Base-by-base conservation (phyloP, 2,888 invertebrate species). In the Drosophila anomelani region DNA sequence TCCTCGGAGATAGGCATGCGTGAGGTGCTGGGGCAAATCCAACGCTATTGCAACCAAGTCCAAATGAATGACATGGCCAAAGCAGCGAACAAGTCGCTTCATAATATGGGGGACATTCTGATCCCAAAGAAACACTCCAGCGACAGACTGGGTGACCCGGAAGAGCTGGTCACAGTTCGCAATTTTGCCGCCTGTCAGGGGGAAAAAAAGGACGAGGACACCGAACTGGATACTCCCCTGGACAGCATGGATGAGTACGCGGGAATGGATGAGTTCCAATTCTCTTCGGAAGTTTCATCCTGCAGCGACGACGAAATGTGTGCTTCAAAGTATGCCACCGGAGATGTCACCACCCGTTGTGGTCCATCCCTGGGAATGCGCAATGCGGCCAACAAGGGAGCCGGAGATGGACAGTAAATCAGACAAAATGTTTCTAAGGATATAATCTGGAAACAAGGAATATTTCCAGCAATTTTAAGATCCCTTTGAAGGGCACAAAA, bases 21-120 rank as follows among this genome's bases (percentile, higher is more conserved):
- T 8, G 90, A 91, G 66, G 81, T 92, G 7, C 71, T 91, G 71
- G 91, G 89, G 23, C 87, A 88, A n/a, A 78, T 91, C 46, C 85
- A 91, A 66, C 88, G 88, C 55, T 82, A 86, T 62, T 91, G 80
- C 75, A 85, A 69, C 6, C 80, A 90, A 72, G 75, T 88, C 67
- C 77, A 89, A 61, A 38, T 72, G 2, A 81, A 56, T 17, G 89
- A 88, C 32, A 38, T 77, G 61, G 64, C 70, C 34, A 68, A 71
- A 36, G 20, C 17, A 54, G 47, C 17, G n/a, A 69, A 34, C 8
- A 54, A 61, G 10, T 26, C 39, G 8, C 43, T 75, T 12, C 44
- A 56, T 10, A 61, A 23, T 10, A 23, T 77, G 7, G 75, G 70
- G 5, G 64, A 72, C 4, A 51, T 61, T 0, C 12, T 76, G 20